A percentile compares a stretch with the other conserved stretches of the same genome.
Evolutionary conservation across 2,113 vertebrate genomes (phyloP).

Genomic region (Cranoglanis bouderius): DNA sequence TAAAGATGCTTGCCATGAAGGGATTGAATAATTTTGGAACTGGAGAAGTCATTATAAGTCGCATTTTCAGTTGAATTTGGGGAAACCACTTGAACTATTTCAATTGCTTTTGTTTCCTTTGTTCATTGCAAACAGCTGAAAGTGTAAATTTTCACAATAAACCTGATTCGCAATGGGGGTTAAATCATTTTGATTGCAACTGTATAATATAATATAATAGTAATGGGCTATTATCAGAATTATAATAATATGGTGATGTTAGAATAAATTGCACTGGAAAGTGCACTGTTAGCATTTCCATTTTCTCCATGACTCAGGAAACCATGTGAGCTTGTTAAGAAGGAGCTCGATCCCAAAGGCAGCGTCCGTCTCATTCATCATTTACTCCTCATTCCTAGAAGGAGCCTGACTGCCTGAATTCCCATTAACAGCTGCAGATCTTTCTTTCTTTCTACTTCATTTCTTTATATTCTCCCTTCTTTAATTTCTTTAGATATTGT

Average conservation of each 20-base stretch:
- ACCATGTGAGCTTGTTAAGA: slow-evolving; percentile 25
- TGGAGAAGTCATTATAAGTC: too few relatives aligned
- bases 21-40: too few relatives aligned
- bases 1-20: too few relatives aligned
- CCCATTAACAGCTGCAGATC: slow-evolving; percentile 16
- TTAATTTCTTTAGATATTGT: too few relatives aligned
- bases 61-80: too few relatives aligned
- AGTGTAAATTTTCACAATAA: too few relatives aligned
- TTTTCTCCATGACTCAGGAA: slow-evolving; percentile 20
- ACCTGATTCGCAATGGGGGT: too few relatives aligned
- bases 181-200: too few relatives aligned
- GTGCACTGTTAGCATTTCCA: slow-evolving; percentile 26
- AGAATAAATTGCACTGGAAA: slow-evolving; percentile 29
- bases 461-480: neutral
- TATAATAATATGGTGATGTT: neutral
- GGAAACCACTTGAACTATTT: too few relatives aligned
- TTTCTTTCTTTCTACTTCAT: neutral
- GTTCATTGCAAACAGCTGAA: too few relatives aligned
- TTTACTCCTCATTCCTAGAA: slow-evolving; percentile 11
- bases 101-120: too few relatives aligned
- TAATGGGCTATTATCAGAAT: neutral
- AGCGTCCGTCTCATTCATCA: slow-evolving; percentile 20
- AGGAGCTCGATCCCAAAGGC: slow-evolving; percentile 12
- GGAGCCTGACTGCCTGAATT: neutral
- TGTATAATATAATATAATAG: too few relatives aligned